These are phyloP conservation scores for Coelogynopora nodosa DNA, from an alignment of 2,888 invertebrate species.

Conservation along the genomic window DNA sequence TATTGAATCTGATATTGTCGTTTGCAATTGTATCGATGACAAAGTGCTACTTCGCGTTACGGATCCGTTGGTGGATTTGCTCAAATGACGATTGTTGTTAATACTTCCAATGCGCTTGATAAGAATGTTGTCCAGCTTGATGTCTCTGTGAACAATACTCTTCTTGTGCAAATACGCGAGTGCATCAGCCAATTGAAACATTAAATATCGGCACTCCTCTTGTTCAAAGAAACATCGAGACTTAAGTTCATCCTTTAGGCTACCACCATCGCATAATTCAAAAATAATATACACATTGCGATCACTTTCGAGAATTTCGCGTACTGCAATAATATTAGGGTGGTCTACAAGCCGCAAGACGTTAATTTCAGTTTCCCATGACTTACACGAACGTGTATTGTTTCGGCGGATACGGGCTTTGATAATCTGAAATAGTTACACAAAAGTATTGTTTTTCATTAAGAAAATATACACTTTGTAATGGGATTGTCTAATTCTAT, in stretches of 20 bases:
- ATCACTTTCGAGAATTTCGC: slow-evolving; percentile 42
- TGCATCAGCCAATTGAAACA: slow-evolving; percentile 58
- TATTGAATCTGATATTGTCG: background rate
- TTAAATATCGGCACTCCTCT: slow-evolving; percentile 55
- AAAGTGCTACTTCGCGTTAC: background rate
- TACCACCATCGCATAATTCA: slow-evolving; percentile 64
- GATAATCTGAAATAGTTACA: background rate
- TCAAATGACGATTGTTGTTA: background rate
- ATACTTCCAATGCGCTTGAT: slow-evolving; percentile 50
- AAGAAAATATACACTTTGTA: too few relatives aligned
- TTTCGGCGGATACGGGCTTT: background rate
- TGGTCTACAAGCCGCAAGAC: slow-evolving; percentile 39
- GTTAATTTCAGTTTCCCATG: slow-evolving; percentile 41
- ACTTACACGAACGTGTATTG: background rate
- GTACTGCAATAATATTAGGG: slow-evolving; percentile 32
- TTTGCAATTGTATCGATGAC: background rate
- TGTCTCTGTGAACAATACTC: slow-evolving; percentile 61
- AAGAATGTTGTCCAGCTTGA: slow-evolving; percentile 62
- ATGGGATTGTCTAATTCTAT: too few relatives aligned
- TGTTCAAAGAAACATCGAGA: slow-evolving; percentile 57
- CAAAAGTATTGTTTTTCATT: too few relatives aligned
- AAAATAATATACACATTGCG: slow-evolving; percentile 63
- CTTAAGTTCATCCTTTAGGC: slow-evolving; percentile 62
- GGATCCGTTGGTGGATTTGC: background rate
- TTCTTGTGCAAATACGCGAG: slow-evolving; percentile 61